phyloP scores from a whole-genome alignment of 1,140 invertebrate genomes.

The Apis laboriosa region DNA sequence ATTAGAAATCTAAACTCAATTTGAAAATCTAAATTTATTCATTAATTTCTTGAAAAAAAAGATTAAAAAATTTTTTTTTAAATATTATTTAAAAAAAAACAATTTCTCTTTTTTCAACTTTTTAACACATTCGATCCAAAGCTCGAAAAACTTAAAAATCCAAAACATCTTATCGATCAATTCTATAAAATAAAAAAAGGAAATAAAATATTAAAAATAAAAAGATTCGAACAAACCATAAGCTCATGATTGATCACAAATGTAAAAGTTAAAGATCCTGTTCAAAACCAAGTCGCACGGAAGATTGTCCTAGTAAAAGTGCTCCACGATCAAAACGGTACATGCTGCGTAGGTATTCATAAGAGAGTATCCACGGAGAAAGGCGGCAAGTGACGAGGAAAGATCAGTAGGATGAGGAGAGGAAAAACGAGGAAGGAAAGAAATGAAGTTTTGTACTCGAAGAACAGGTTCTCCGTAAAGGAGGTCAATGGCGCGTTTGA shows the following conservation, averaged over 20 bases:
- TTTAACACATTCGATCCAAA: too few relatives aligned
- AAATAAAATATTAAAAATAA: not conserved
- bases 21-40: too few relatives aligned
- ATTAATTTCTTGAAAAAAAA: too few relatives aligned
- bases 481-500: conserved; percentile 71
- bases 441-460: conserved; percentile 36
- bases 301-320: conserved; percentile 50
- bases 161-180: not conserved
- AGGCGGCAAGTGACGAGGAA: conserved; percentile 13
- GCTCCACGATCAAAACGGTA: conserved; percentile 51
- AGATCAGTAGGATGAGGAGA: conserved; percentile 21
- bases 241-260: too few relatives aligned
- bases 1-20: too few relatives aligned
- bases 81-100: too few relatives aligned
- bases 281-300: not conserved
- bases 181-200: not conserved
- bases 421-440: conserved; percentile 47
- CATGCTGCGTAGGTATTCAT: conserved; percentile 33
- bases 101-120: too few relatives aligned
- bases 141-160: too few relatives aligned
- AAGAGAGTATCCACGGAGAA: conserved; percentile 43
- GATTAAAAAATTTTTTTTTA: too few relatives aligned
- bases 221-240: not conserved
- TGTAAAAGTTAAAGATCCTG: not conserved
- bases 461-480: conserved; percentile 70